Evolutionary conservation across 2,113 vertebrate species (phyloP).

Genomic region (Origma solitaria): DNA sequence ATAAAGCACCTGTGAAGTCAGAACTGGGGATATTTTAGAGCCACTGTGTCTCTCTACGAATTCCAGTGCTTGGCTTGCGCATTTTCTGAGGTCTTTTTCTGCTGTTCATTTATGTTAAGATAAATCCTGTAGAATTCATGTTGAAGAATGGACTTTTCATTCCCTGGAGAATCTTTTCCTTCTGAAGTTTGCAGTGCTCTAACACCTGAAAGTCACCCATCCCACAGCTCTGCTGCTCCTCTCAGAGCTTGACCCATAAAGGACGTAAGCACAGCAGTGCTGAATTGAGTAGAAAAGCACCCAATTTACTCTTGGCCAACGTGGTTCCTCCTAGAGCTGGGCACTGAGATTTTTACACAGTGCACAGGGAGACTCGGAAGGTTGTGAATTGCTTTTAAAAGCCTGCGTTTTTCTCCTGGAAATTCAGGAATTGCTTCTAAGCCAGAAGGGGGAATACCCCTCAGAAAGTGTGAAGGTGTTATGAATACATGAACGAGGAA

Average conservation of each 20-base stretch:
- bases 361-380: background rate
- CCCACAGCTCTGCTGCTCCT: background rate
- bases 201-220: background rate
- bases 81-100: background rate
- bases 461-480: background rate
- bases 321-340: background rate
- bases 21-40: background rate
- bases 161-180: background rate
- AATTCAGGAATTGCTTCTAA: background rate
- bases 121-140: background rate
- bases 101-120: background rate
- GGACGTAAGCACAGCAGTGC: background rate
- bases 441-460: background rate
- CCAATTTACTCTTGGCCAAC: background rate
- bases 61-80: background rate
- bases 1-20: background rate
- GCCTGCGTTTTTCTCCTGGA: background rate
- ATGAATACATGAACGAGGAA: background rate
- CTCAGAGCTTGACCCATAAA: background rate
- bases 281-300: background rate
- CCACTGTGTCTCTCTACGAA: background rate
- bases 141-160: background rate
- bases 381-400: background rate
- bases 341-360: background rate
- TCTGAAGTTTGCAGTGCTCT: background rate